Evolutionary conservation across 2,888 invertebrate species (phyloP), one percentile per base, ranked within the genome.

Genomic region (Apotomis capreana): DNA sequence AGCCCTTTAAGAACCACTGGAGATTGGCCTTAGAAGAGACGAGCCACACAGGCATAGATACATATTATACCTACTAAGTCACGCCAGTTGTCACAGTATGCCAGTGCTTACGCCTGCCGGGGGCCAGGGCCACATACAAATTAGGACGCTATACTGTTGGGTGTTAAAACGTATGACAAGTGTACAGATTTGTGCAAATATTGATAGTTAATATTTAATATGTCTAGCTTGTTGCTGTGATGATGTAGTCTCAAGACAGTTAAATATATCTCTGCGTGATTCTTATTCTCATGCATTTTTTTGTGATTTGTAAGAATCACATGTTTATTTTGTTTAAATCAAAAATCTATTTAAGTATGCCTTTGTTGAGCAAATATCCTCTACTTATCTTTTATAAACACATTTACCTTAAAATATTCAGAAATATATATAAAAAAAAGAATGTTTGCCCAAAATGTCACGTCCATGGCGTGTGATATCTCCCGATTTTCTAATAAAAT

Each of bases 161-260:
- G 90, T 89, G 89, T 88, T 89, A 90, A 91, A 91, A 89, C 83
- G 86, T 84, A 81, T 83, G 84, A 89, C 87, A 86, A 86, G 84
- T 89, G 84, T 87, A 89, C 87, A 85, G 87, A 89, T 89, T 87
- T 85, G 81, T 83, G 86, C 86, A 89, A 92, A 92, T 88, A 90
- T 88, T 87, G 75, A 81, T 76, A 69, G 79, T 82, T 79, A 87
- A 86, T 90, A 88, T 91, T 92, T 87, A 87, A 84, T 78, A 83
- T 85, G 89, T 89, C 89, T 88, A 87, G 83, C 80, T 82, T 84
- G 82, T 82, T 78, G 51, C 44, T 67, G 65, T 36, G 44, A 58
- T 37, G 52, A 62, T 55, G 12, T 55, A n/a, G 12, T 51, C 40
- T 8, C 26, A 52, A 37, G 68, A 46, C 10, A 54, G 61, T 36